phyloP scores from a whole-genome alignment of 2,797 vertebrate species.

The Channallabes apus region DNA sequence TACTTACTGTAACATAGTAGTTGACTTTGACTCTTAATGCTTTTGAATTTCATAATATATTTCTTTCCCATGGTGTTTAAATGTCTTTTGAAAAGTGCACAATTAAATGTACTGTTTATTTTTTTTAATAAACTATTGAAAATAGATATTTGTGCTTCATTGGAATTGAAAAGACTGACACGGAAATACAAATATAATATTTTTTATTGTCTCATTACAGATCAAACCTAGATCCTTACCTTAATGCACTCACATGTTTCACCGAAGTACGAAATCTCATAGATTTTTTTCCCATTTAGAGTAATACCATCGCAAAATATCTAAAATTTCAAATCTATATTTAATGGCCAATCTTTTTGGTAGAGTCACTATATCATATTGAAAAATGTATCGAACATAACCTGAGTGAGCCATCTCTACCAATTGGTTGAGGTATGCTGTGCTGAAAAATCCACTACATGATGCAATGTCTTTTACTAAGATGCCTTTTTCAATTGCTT shows the following conservation, averaged over 20 bases:
- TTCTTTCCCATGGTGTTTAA: background rate
- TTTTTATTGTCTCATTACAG: background rate
- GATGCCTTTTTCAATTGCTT: too few relatives aligned
- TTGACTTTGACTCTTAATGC: background rate
- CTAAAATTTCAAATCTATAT: background rate
- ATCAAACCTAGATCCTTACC: background rate
- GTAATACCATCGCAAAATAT: background rate
- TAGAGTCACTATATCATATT: too few relatives aligned
- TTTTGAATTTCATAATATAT: background rate
- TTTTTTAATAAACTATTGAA: slow-evolving; percentile 31
- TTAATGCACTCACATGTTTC: background rate
- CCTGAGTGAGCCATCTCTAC: too few relatives aligned
- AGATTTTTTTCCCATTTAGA: background rate
- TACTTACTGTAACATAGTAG: background rate
- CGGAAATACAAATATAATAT: background rate
- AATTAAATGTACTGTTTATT: background rate
- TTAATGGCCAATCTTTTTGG: too few relatives aligned
- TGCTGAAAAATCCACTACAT: too few relatives aligned
- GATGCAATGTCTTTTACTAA: too few relatives aligned
- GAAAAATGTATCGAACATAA: too few relatives aligned
- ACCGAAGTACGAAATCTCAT: background rate
- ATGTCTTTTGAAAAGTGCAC: slow-evolving; percentile 7
- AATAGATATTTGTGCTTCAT: background rate
- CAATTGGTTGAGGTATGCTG: too few relatives aligned
- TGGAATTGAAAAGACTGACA: background rate